Evolutionary conservation across 1,140 invertebrate species (phyloP).

Genomic region (Zophobas atratus): DNA sequence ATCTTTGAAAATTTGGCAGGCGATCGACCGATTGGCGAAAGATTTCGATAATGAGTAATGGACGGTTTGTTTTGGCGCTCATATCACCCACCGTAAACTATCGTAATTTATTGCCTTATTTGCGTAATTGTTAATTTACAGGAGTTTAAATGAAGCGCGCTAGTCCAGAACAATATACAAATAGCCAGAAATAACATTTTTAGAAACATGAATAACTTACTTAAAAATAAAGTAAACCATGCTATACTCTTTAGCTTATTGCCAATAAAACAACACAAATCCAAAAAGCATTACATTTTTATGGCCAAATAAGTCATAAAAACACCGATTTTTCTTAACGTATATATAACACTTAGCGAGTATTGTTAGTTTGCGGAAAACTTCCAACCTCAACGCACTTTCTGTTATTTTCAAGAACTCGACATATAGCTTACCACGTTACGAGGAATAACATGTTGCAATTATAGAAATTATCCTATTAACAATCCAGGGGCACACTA

Average conservation of each 20-base stretch:
- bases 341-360: slow-evolving; percentile 7
- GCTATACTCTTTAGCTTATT: slow-evolving; percentile 45
- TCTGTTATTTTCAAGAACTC: slow-evolving; percentile 11
- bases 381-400: slow-evolving; percentile 14
- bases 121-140: slow-evolving; percentile 29
- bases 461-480: slow-evolving; percentile 22
- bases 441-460: slow-evolving; percentile 30
- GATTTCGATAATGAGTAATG: neutral
- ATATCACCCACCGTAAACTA: slow-evolving; percentile 4
- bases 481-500: slow-evolving; percentile 31
- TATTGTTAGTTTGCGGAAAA: slow-evolving; percentile 11
- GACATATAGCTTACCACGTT: slow-evolving; percentile 34
- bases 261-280: slow-evolving; percentile 48
- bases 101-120: slow-evolving; percentile 18
- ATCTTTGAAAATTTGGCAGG: slow-evolving; percentile 15
- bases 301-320: slow-evolving; percentile 37
- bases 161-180: slow-evolving; percentile 48
- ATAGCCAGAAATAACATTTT: slow-evolving; percentile 48
- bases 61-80: neutral
- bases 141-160: slow-evolving; percentile 39
- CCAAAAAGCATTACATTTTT: slow-evolving; percentile 41
- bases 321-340: neutral
- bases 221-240: slow-evolving; percentile 49
- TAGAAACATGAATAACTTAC: slow-evolving; percentile 49
- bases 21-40: neutral